Evolutionary conservation across 2,113 vertebrate genomes (phyloP).

Genomic region (Nanorana parkeri): DNA sequence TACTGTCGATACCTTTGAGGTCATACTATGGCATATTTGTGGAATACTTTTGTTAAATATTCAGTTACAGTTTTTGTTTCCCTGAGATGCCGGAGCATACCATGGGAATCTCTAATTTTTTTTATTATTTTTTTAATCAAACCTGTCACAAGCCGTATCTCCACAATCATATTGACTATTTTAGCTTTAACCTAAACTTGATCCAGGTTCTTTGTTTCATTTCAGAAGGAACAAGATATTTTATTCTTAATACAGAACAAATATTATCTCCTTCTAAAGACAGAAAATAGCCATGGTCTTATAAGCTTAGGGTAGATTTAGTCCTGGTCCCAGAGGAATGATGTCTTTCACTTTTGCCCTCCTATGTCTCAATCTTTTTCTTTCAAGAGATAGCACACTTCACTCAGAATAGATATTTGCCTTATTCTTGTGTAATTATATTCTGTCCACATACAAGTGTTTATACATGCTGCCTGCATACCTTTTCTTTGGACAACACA

Average conservation of each 20-base stretch:
- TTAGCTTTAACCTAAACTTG: neutral
- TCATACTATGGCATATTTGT: no score
- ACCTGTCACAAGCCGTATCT: neutral
- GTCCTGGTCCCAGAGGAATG: conserved; percentile 9
- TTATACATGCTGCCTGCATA: neutral
- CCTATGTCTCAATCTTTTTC: conserved; percentile 24
- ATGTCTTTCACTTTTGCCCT: neutral
- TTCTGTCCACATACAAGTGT: neutral
- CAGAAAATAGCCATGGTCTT: conserved; percentile 31
- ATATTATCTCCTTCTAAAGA: conserved; percentile 17
- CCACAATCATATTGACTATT: neutral
- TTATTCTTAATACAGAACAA: conserved; percentile 7
- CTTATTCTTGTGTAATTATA: neutral
- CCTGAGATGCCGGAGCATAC: no score
- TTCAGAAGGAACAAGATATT: neutral
- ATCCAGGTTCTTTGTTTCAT: neutral
- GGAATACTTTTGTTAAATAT: no score
- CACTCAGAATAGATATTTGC: conserved; percentile 8
- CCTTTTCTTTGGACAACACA: neutral
- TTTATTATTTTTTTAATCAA: no score
- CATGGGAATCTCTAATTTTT: no score
- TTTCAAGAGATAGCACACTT: neutral
- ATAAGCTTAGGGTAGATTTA: conserved; percentile 38
- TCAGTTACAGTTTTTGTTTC: no score
- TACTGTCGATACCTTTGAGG: no score